Percentiles rank a stretch among this genome's conserved stretches.
Conservation (phyloP, 1,140 invertebrate genomes). For the Mamestra configurata region DNA sequence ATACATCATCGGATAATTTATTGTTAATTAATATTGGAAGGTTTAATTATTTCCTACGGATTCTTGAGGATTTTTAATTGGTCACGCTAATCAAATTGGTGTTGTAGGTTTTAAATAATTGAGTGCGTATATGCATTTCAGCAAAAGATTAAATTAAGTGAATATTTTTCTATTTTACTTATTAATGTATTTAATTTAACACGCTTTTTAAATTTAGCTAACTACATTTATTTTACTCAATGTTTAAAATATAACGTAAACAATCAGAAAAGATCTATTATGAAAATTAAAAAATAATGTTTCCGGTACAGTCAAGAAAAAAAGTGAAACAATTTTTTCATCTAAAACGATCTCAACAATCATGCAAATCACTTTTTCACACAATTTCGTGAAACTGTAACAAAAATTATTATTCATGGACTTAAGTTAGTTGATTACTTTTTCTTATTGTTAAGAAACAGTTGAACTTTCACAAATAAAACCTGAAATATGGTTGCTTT, state of each 20-base stretch:
- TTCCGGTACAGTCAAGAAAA: background rate
- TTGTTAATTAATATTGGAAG: background rate
- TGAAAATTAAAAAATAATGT: too few species aligned
- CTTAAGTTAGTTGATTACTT: background rate
- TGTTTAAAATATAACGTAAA: too few species aligned
- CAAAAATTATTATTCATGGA: background rate
- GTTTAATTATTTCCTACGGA: background rate
- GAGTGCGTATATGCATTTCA: background rate
- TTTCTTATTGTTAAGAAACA: background rate
- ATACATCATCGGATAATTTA: background rate
- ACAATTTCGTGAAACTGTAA: background rate
- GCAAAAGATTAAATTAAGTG: background rate
- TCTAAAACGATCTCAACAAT: too few species aligned
- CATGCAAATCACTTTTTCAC: background rate
- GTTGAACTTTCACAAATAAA: constrained; percentile 5
- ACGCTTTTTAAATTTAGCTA: too few species aligned
- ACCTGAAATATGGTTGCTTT: background rate
- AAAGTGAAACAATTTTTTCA: background rate
- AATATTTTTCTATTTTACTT: too few species aligned
- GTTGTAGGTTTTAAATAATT: background rate
- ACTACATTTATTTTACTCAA: too few species aligned
- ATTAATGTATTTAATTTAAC: too few species aligned
- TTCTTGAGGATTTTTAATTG: background rate
- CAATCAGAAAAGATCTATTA: too few species aligned
- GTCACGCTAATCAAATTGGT: background rate